Base-by-base conservation (phyloP, 2,888 invertebrate genomes). In the Sinelater perroti region DNA sequence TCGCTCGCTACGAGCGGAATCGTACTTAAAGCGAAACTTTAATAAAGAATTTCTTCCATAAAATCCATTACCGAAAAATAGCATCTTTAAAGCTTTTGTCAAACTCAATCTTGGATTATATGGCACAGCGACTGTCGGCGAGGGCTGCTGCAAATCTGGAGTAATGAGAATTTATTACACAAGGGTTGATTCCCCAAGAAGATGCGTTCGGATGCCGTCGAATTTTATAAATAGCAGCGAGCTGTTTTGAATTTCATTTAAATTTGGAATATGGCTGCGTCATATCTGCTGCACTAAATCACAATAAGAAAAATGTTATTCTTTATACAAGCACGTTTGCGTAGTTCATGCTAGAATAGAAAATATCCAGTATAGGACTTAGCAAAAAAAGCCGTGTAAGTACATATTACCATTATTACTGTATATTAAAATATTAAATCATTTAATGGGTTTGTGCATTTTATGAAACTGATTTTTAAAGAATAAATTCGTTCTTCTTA, bases 41-140 rank as follows among this genome's bases (percentile, higher is more conserved):
- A 55, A 55, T 55, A 55, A 55, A 55, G 55, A 55, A 47, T 55
- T 55, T 55, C 38, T 55, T 47, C 47, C 55, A 47, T 47, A 40
- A 55, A 55, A 55, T 47, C 47, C 55, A 55, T 55, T 47, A 55
- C 38, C 21, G 36, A 38, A 26, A 55, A 55, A 47, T 47, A 21
- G 55, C 55, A 55, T 55, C 38, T 55, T 55, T 53, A 53, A 47
- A 55, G 40, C 21, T 33, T 55, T 40, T 40, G 40, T 55, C 38
- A 55, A 55, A 55, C 55, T 55, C 42, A 55, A 55, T 47, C 40
- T 55, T 14, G 28, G 47, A 47, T 36, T 50, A 35, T 49, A 49
- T 49, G 26, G 47, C 17, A 31, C 46, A 16, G 21, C 16, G 33
- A 33, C 33, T 47, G 20, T 18, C 11, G 8, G 28, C 6, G n/a